phyloP scores from a whole-genome alignment of 1,140 invertebrate species.

The Rhizoglyphus robini region DNA sequence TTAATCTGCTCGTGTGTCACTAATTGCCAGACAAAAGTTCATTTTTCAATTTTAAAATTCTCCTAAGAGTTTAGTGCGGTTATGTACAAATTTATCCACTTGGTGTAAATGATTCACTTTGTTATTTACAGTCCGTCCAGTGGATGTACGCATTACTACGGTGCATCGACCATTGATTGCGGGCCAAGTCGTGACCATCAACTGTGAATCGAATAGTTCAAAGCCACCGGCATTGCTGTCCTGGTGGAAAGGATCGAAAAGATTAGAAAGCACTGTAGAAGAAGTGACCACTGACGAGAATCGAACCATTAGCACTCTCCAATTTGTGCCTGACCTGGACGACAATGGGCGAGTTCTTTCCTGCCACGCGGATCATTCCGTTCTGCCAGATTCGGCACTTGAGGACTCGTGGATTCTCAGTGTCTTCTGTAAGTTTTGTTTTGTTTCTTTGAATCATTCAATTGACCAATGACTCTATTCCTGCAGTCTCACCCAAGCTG shows the following conservation, averaged over 20 bases:
- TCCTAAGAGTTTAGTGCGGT: too few relatives aligned
- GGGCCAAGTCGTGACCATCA: slow-evolving; percentile 59
- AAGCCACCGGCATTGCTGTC: slow-evolving; percentile 67
- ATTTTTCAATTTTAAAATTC: too few relatives aligned
- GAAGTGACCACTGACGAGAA: slow-evolving; percentile 25
- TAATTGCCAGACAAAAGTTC: too few relatives aligned
- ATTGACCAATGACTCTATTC: background rate
- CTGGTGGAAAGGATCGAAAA: slow-evolving; percentile 43
- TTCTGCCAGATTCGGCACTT: slow-evolving; percentile 41
- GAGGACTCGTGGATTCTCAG: slow-evolving; percentile 71
- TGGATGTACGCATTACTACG: slow-evolving; percentile 43
- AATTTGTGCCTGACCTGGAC: slow-evolving; percentile 46
- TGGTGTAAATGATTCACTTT: too few relatives aligned
- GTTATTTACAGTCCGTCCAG: slow-evolving; percentile 24
- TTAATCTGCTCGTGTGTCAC: too few relatives aligned
- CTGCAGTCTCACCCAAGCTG: slow-evolving; percentile 63
- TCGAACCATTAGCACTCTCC: slow-evolving; percentile 27
- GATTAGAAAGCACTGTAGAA: slow-evolving; percentile 19
- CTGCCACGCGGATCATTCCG: slow-evolving; percentile 65
- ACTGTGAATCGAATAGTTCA: slow-evolving; percentile 69
- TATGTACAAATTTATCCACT: too few relatives aligned
- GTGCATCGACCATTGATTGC: slow-evolving; percentile 66
- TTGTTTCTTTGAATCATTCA: slow-evolving; percentile 4
- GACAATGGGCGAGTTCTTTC: slow-evolving; percentile 66
- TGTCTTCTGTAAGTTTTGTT: slow-evolving; percentile 60